Percentiles rank a stretch among this genome's conserved stretches.
Evolutionary conservation across 2,113 vertebrate genomes (phyloP).

Genomic region (Glareola pratincola): DNA sequence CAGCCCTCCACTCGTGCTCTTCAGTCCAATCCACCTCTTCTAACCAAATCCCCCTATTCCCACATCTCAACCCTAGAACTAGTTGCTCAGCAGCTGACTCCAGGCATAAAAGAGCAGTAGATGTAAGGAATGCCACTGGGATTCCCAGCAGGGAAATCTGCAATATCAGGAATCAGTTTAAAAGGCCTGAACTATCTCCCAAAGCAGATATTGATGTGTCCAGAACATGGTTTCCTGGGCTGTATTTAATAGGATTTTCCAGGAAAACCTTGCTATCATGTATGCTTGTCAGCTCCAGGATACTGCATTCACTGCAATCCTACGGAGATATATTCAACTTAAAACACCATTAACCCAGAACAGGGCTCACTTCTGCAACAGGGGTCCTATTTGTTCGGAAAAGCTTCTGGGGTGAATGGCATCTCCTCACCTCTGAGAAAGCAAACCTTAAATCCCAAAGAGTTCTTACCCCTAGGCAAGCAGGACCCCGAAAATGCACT

Average conservation of each 20-base stretch:
- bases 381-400: not conserved
- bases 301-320: not conserved
- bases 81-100: not conserved
- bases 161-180: not conserved
- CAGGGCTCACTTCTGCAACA: not conserved
- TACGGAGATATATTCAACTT: not conserved
- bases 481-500: not conserved
- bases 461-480: not conserved
- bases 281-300: not conserved
- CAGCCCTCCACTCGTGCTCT: not conserved
- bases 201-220: not conserved
- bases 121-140: not conserved
- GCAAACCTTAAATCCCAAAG: not conserved
- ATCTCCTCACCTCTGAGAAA: not conserved
- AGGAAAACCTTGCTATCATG: not conserved
- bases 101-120: not conserved
- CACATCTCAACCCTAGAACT: not conserved
- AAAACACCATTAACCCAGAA: not conserved
- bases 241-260: not conserved
- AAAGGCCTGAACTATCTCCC: not conserved
- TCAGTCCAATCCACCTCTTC: not conserved
- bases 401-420: not conserved
- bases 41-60: not conserved
- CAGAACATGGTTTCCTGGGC: not conserved
- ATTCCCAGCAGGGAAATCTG: not conserved